Percentiles rank a stretch among this genome's conserved stretches.
Conservation (phyloP, 2,797 vertebrate species). For the Corythornis leucogaster region DNA sequence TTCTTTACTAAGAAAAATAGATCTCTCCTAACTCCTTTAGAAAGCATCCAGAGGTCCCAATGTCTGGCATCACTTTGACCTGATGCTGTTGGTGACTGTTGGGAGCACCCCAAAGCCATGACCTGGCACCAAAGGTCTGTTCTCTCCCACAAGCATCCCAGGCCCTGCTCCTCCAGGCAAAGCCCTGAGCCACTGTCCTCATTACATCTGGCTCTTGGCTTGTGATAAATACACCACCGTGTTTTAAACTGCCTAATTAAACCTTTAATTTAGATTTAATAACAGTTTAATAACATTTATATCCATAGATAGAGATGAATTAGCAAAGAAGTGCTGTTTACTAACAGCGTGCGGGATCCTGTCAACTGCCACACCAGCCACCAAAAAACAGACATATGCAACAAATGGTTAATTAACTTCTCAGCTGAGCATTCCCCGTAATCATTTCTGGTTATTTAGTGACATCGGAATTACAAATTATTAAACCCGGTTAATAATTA, state of each 20-base stretch:
- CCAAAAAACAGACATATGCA: background rate
- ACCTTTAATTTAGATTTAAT: background rate
- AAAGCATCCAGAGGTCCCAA: background rate
- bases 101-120: background rate
- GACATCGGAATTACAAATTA: slow-evolving; percentile 33
- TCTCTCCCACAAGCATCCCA: accelerated
- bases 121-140: background rate
- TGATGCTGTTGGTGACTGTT: accelerated
- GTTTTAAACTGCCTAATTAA: background rate
- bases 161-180: background rate
- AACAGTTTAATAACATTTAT: background rate
- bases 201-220: accelerated
- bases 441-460: background rate
- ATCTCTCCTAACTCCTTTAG: background rate
- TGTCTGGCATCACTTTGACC: background rate
- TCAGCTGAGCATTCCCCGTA: background rate
- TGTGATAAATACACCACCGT: background rate
- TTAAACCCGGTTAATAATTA: slow-evolving; percentile 54
- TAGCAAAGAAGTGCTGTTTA: background rate
- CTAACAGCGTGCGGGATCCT: accelerated
- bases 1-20: background rate
- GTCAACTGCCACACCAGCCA: background rate
- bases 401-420: background rate
- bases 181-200: background rate
- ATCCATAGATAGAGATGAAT: background rate